Percentiles rank a stretch among this genome's conserved stretches.
Evolutionary conservation across 2,888 invertebrate species (phyloP).

Genomic region (Xestoiulus laeticollis): DNA sequence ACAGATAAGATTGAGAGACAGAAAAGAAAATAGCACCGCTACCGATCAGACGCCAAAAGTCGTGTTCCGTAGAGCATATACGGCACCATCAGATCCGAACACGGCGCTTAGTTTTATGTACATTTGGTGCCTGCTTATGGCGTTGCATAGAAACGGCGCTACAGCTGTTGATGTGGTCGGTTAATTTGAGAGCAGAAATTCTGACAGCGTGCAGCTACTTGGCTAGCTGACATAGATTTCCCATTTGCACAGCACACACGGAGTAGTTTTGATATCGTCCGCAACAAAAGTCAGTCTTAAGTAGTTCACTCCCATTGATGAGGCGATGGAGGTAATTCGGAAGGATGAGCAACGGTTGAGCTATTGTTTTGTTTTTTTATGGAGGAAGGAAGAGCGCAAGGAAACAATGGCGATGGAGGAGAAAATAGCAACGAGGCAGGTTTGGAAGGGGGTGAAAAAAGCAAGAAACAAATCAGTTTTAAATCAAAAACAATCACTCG

Average conservation of each 20-base stretch:
- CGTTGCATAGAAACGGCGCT: constrained; percentile 1
- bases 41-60: background rate
- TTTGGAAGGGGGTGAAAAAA: background rate
- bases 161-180: background rate
- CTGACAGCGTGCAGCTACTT: background rate
- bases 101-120: background rate
- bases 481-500: no score
- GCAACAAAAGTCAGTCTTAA: background rate
- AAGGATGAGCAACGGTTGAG: constrained; percentile 96
- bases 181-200: background rate
- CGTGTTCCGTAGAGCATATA: background rate
- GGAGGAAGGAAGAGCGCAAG: constrained; percentile 55
- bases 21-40: background rate
- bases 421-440: background rate
- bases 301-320: constrained; percentile 92
- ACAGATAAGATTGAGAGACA: background rate
- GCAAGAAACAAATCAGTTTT: constrained; percentile 24
- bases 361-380: constrained; percentile 78
- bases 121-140: background rate
- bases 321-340: constrained; percentile 97
- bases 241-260: background rate
- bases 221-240: background rate
- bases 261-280: background rate
- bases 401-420: constrained; percentile 55
- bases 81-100: background rate